Conservation (phyloP, 2,797 vertebrate species). For the Uromys caudimaculatus region DNA sequence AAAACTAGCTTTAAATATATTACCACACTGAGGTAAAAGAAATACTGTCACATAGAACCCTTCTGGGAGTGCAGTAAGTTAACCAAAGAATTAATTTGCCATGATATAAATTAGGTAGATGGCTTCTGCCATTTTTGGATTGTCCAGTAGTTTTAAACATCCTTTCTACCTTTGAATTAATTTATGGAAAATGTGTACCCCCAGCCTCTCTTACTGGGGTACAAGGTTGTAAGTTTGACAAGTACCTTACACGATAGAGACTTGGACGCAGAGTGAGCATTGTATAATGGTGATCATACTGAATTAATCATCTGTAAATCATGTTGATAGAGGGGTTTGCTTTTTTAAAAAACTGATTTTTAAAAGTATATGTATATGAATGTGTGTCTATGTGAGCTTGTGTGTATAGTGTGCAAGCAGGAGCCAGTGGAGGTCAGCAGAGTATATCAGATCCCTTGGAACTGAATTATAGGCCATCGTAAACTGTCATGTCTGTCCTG, state of each 20-base stretch:
- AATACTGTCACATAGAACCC: conserved; percentile 38
- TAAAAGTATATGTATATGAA: not conserved
- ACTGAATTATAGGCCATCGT: not conserved
- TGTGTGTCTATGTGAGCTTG: not conserved
- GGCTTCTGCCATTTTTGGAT: not conserved
- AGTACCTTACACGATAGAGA: not conserved
- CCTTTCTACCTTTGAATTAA: conserved; percentile 45
- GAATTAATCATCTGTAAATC: conserved; percentile 45
- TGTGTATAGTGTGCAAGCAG: not conserved
- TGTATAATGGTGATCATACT: not conserved
- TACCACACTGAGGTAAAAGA: conserved; percentile 49
- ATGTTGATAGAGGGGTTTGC: conserved; percentile 11
- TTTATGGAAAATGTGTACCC: conserved; percentile 13
- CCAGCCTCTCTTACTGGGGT: not conserved
- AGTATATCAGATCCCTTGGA: not conserved
- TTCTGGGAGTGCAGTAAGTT: conserved; percentile 5
- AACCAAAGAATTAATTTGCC: not conserved
- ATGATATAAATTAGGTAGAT: conserved; percentile 18
- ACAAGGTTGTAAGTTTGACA: conserved; percentile 39
- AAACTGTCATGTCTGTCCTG: not conserved
- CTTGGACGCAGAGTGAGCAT: not conserved
- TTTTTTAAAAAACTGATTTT: not conserved
- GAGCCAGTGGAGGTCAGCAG: not conserved
- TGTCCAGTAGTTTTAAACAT: conserved; percentile 12
- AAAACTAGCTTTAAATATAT: conserved; percentile 53